Base-by-base conservation (phyloP, 2,797 vertebrate species). In the Etheostoma perlongum region DNA sequence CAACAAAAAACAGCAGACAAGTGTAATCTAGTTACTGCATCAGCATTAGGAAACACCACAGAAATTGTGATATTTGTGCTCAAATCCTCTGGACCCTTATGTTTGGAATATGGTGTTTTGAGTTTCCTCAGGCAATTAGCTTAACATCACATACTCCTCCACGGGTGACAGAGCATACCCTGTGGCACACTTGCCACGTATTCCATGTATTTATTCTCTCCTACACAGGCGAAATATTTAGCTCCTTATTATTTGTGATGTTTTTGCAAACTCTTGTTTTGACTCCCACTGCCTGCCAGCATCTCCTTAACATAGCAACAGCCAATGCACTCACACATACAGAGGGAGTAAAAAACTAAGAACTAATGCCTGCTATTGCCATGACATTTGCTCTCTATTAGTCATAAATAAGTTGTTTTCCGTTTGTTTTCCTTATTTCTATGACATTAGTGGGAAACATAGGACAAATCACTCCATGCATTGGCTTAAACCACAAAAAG, bases 151-250 rank as follows among this genome's bases (percentile, higher is more conserved):
- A 81, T 6, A 62, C 76, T 85, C 73, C 78, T 84, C 68, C 83
- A 81, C 19, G 25, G 69, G 79, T 84, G 83, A 91, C 89, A 88
- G 83, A 79, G 85, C 87, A 85, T 84, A 83, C 80, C 84, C 76
- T 19, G 57, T 81, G 84, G 83, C 78, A 80, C 67, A 72, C 67
- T 85, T 80, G 76, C 62, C 70, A 72, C 76, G 85, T 80, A 85
- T 52, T 72, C 9, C 68, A 79, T 73, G 42, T 79, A 86, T 88
- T 86, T 82, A 76, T 85, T 81, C 25, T 79, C 81, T 85, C 75
- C 74, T 68, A 86, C 83, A 79, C 78, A 72, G 72, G 78, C 65
- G 73, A 82, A 63, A 83, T 74, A 77, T 88, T 88, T 72, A 59
- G 73, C 64, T 81, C 42, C 65, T 59, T 75, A 27, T 78, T 84